Evolutionary conservation across 2,888 invertebrate genomes (phyloP).

Genomic region (Pardosa pseudoannulata): DNA sequence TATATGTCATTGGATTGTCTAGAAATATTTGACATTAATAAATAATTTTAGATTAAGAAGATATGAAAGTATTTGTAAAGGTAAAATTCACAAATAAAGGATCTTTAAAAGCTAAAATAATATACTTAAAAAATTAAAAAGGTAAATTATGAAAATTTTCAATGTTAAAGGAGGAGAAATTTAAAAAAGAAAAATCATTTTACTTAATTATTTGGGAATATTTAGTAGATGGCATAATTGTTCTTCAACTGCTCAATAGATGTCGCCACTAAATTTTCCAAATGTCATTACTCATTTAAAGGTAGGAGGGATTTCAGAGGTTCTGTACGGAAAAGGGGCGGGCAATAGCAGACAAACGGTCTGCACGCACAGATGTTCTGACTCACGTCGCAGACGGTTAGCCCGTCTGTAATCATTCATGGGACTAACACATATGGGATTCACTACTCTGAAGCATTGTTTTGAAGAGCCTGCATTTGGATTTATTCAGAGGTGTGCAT

Average conservation of each 20-base stretch:
- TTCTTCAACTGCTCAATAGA: background rate
- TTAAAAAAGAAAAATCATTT: no score
- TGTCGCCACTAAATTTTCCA: conserved; percentile 10
- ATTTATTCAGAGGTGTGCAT: background rate
- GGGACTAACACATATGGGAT: conserved; percentile 41
- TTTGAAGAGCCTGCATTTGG: background rate
- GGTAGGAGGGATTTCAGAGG: background rate
- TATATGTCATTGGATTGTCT: no score
- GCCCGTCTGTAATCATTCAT: conserved; percentile 7
- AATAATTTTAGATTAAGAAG: no score
- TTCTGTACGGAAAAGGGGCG: background rate
- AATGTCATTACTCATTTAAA: background rate
- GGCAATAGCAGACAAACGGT: conserved; percentile 43
- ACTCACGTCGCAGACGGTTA: conserved; percentile 41
- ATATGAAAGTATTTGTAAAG: no score
- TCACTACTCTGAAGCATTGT: background rate
- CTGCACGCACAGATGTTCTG: conserved; percentile 66
- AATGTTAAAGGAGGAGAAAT: no score
- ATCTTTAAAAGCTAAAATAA: no score
- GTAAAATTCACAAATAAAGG: no score
- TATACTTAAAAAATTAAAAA: no score
- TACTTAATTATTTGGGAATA: no score
- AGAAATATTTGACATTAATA: no score
- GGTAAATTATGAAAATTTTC: no score
- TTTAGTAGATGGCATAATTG: no score